Conservation (phyloP, 2,113 vertebrate species). For the Lepus timidus region DNA sequence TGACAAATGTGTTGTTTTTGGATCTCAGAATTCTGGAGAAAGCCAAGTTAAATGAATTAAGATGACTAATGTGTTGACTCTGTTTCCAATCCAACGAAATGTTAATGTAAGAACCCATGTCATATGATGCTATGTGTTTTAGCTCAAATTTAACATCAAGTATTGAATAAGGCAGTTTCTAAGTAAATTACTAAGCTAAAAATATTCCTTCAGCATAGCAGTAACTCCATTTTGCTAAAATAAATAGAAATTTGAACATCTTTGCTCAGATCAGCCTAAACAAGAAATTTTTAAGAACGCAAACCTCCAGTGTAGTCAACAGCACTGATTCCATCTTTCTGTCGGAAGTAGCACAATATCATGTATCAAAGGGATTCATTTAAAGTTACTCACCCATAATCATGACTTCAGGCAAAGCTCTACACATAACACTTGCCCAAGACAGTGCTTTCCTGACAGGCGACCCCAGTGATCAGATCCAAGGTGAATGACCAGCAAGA, state of each 20-base stretch:
- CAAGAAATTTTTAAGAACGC: slow-evolving; percentile 66
- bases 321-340: background rate
- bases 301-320: slow-evolving; percentile 48
- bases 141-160: slow-evolving; percentile 78
- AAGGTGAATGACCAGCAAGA: background rate
- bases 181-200: slow-evolving; percentile 75
- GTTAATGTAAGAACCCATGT: slow-evolving; percentile 82
- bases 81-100: slow-evolving; percentile 85
- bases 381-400: background rate
- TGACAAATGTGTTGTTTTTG: slow-evolving; percentile 88
- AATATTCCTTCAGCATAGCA: slow-evolving; percentile 65
- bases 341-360: background rate
- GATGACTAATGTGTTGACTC: slow-evolving; percentile 85
- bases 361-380: background rate
- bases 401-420: background rate
- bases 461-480: background rate
- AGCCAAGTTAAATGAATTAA: slow-evolving; percentile 88
- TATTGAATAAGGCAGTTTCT: slow-evolving; percentile 74
- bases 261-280: slow-evolving; percentile 33
- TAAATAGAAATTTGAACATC: slow-evolving; percentile 73
- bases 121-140: slow-evolving; percentile 74
- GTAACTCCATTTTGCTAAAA: slow-evolving; percentile 74
- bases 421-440: background rate
- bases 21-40: slow-evolving; percentile 81
- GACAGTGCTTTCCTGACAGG: background rate